Conservation (phyloP, 2,797 vertebrate species). For the Lateolabrax maculatus region DNA sequence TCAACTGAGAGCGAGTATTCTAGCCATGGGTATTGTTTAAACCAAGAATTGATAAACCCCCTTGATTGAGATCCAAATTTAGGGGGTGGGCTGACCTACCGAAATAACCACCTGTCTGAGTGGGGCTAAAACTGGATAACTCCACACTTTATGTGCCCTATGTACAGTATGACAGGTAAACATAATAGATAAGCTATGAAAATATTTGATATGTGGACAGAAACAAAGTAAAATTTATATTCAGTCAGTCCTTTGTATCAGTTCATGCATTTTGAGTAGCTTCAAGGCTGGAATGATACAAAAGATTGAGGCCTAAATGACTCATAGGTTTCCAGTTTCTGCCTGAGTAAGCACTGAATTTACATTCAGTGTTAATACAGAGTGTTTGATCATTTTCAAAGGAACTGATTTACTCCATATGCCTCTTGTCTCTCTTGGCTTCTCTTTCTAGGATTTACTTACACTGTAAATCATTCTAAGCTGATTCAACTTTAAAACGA, state of each 20-base stretch:
- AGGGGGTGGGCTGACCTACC: no score
- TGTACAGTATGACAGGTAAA: neutral
- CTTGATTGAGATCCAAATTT: neutral
- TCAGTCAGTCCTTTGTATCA: constrained; percentile 11
- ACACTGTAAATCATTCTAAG: neutral
- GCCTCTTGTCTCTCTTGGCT: constrained; percentile 8
- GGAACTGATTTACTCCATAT: constrained; percentile 16
- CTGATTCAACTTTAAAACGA: neutral
- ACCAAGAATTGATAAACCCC: neutral
- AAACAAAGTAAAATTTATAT: constrained; percentile 9
- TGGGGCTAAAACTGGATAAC: neutral
- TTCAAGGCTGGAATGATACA: constrained; percentile 18
- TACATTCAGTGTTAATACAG: constrained; percentile 23
- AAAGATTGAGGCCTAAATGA: constrained; percentile 3
- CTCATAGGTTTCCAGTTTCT: constrained; percentile 21
- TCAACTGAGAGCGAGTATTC: no score
- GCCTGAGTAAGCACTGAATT: constrained; percentile 2
- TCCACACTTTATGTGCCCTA: neutral
- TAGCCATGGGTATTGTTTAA: no score
- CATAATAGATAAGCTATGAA: constrained; percentile 1
- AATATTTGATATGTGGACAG: constrained; percentile 30
- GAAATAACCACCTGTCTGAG: rapidly evolving
- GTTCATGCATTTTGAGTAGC: constrained; percentile 37
- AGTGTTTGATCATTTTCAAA: constrained; percentile 38
- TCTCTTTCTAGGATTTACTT: constrained; percentile 26